Base-by-base conservation (phyloP, 1,140 invertebrate species). In the Reticulitermes speratus region DNA sequence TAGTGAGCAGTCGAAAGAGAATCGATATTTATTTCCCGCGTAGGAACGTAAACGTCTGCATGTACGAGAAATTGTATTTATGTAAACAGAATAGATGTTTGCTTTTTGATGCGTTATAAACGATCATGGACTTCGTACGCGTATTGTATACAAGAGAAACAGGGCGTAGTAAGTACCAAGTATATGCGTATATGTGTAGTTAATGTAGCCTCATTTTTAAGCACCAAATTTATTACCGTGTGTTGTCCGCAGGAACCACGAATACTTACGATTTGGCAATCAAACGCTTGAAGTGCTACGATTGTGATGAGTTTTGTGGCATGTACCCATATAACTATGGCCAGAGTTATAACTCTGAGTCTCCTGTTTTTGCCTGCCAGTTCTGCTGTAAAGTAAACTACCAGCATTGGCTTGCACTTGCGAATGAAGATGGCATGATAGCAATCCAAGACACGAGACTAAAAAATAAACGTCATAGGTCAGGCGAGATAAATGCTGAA, bases 341-440 rank as follows among this genome's bases (percentile, higher is more conserved):
- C n/a, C 84, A 59, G 19, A n/a, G 30, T 19, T 84, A 19, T 65
- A 32, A 45, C 55, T 14, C 48, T 9, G 88, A 90, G 32, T 89
- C 90, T 30, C 91, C 91, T 16, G 89, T 92, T 83, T 92, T 91
- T 88, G 91, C 91, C 23, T 91, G 90, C 44, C 90, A 90, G 87
- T 93, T 93, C 88, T 91, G 90, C 88, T 90, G 89, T 85, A 90
- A 89, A 19, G 88, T 89, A 32, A 93, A 93, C 44, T 93, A 93
- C 85, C 92, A 95, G 89, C 92, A 97, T 89, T 92, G 96, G 44
- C 90, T 97, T 55, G 96, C 95, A 23, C 92, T 97, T 65, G 96
- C 96, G 30, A 97, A 97, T 91, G 96, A 97, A 92, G 96, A 97
- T 92, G 97, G 97, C 16, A 94, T 92, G 88, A 91, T 97, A 83